phyloP scores from a whole-genome alignment of 2,888 invertebrate genomes.

The Ischnura elegans region DNA sequence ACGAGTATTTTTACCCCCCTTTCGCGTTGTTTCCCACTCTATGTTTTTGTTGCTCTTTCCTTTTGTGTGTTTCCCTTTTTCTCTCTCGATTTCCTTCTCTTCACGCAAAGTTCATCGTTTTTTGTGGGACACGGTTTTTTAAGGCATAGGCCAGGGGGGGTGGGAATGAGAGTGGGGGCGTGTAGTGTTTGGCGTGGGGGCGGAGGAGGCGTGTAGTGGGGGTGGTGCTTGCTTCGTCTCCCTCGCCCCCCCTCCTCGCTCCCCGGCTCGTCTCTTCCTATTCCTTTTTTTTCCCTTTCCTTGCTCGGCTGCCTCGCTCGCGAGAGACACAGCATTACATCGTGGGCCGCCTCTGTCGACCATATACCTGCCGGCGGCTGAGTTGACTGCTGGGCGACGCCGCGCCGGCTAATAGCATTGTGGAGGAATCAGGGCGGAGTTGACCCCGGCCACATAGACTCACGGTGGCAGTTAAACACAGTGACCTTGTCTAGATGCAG shows the following conservation, averaged over 20 bases:
- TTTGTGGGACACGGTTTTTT: background rate
- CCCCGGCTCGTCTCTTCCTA: background rate
- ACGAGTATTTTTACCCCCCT: background rate
- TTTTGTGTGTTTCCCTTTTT: too few relatives aligned
- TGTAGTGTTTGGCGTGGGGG: background rate
- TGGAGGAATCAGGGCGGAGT: background rate
- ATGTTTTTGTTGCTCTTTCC: background rate
- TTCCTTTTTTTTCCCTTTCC: background rate
- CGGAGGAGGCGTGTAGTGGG: background rate
- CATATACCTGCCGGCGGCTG: background rate
- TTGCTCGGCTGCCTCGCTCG: background rate
- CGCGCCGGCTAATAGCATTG: background rate
- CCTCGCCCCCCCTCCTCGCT: background rate
- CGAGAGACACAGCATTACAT: background rate
- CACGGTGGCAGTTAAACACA: background rate
- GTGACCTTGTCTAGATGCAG: slow-evolving; percentile 33
- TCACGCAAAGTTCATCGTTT: background rate
- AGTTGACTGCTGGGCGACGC: background rate
- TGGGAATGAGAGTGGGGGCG: background rate
- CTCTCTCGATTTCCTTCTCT: background rate
- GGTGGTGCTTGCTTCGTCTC: background rate
- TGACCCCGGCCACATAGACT: background rate
- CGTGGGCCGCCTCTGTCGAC: background rate
- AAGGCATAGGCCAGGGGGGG: background rate
- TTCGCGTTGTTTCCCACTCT: background rate